Conservation (phyloP, 2,797 vertebrate genomes). For the Sylvia borin region DNA sequence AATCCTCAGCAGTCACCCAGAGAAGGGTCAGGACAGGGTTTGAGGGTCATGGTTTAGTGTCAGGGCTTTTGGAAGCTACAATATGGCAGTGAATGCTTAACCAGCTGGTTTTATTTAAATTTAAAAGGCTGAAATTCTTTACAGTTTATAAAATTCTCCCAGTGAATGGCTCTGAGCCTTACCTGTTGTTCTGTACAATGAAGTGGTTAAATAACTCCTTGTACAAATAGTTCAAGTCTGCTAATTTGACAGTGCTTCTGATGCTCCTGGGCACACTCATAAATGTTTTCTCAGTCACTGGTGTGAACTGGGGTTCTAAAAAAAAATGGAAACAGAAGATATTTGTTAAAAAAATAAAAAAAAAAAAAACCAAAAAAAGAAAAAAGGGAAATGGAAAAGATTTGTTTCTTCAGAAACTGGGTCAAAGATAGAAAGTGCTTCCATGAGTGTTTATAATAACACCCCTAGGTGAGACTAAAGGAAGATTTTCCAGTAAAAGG, state of each 20-base stretch:
- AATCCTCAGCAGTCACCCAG: not conserved
- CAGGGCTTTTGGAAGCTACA: not conserved
- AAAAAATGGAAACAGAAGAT: not conserved
- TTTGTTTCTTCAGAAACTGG: not conserved
- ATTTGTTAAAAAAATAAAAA: not conserved
- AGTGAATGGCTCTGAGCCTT: not conserved
- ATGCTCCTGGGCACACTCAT: not conserved
- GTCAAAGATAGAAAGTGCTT: not conserved
- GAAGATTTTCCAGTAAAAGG: not conserved
- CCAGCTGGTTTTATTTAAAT: not conserved
- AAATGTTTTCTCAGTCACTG: not conserved
- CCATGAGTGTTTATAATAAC: not conserved
- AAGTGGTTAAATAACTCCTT: slow-evolving; percentile 24
- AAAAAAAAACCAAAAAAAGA: not conserved
- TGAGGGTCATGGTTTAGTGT: not conserved
- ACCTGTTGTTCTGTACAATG: not conserved
- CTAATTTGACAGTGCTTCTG: slow-evolving; percentile 17
- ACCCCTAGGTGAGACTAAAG: not conserved
- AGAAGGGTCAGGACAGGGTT: not conserved
- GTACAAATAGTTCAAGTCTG: slow-evolving; percentile 13
- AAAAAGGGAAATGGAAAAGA: not conserved
- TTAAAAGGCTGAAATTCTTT: not conserved
- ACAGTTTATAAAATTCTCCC: not conserved
- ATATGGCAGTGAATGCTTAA: not conserved
- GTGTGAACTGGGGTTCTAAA: not conserved